phyloP scores from a whole-genome alignment of 2,797 vertebrate genomes.

The Alectoris magna region DNA sequence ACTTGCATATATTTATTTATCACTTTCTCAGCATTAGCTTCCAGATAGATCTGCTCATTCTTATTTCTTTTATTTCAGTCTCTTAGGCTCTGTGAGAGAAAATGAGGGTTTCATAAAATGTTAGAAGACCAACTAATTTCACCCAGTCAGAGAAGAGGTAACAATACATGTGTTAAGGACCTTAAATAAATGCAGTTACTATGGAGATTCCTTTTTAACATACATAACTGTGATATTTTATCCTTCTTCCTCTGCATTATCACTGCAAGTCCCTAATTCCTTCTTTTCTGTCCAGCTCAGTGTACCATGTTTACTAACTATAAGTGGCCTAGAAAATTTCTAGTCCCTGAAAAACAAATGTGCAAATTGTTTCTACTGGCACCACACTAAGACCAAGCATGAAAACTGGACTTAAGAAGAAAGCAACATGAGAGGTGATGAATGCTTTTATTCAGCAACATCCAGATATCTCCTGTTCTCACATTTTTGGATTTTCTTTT shows the following conservation, averaged over 20 bases:
- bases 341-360: background rate
- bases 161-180: background rate
- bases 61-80: background rate
- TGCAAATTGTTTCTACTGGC: background rate
- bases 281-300: background rate
- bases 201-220: background rate
- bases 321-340: background rate
- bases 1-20: background rate
- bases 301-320: background rate
- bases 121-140: background rate
- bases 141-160: background rate
- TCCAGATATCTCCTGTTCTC: background rate
- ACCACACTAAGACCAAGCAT: background rate
- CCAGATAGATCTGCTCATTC: background rate
- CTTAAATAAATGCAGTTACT: background rate
- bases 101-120: background rate
- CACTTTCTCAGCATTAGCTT: background rate
- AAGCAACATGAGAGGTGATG: background rate
- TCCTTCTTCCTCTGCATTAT: background rate
- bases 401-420: background rate
- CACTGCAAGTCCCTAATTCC: background rate
- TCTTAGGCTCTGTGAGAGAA: background rate
- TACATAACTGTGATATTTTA: background rate
- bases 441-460: constrained; percentile 22
- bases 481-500: background rate